These are phyloP conservation scores for Neomorphus geoffroyi DNA, from an alignment of 2,797 vertebrate genomes.

Conservation along the genomic window DNA sequence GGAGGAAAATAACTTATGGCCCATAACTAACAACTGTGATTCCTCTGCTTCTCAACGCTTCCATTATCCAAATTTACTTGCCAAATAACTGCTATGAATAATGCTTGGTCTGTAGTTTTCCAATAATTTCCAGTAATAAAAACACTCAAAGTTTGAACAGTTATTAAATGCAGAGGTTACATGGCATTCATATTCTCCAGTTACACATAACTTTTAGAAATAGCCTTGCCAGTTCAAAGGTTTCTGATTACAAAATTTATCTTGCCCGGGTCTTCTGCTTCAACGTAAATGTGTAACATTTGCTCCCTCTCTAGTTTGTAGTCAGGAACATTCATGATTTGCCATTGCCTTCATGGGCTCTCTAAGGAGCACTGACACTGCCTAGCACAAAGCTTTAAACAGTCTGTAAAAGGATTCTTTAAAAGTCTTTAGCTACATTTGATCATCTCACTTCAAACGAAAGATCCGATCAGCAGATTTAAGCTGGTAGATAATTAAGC, in stretches of 20 bases:
- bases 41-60: neutral
- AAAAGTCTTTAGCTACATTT: neutral
- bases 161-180: conserved; percentile 25
- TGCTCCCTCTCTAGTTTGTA: conserved; percentile 54
- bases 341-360: neutral
- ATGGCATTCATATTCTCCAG: neutral
- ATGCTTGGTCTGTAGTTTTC: neutral
- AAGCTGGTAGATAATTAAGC: neutral
- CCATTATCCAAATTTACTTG: conserved; percentile 12
- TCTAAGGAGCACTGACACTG: neutral
- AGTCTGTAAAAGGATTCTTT: neutral
- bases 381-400: neutral
- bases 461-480: neutral
- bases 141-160: neutral
- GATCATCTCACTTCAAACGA: neutral
- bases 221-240: neutral
- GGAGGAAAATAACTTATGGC: neutral
- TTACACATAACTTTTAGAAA: neutral
- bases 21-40: neutral
- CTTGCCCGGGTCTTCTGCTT: neutral
- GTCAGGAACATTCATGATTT: neutral
- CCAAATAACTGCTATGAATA: conserved; percentile 24
- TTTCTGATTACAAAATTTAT: conserved; percentile 23
- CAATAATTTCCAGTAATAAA: conserved; percentile 36
- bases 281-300: conserved; percentile 2